phyloP scores from a whole-genome alignment of 2,113 vertebrate species.

The Euleptes europaea region DNA sequence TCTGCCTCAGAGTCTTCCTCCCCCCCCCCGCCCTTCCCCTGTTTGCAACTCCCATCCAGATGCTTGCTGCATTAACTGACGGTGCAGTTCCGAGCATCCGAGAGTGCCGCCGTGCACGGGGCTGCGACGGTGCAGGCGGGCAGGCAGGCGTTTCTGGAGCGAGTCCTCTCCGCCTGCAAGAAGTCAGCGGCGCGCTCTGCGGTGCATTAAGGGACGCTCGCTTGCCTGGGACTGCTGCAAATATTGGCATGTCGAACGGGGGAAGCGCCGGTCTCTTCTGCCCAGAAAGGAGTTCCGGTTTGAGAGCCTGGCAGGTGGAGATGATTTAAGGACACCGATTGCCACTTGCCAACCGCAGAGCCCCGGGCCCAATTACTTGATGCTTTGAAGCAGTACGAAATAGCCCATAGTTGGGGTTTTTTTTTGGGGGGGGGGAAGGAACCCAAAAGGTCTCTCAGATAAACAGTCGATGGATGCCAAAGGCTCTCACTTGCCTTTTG shows the following conservation, averaged over 20 bases:
- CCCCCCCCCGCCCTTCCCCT: slow-evolving; percentile 6
- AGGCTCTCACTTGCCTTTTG: slow-evolving; percentile 9
- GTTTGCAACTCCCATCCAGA: slow-evolving; percentile 10
- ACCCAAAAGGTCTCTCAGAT: background rate
- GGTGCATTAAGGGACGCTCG: background rate
- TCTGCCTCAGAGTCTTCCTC: slow-evolving; percentile 14
- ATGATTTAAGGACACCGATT: background rate
- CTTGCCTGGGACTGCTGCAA: slow-evolving; percentile 33
- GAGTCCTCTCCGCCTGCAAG: background rate
- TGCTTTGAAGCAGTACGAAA: background rate
- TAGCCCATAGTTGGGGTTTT: slow-evolving; percentile 13
- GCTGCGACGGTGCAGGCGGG: slow-evolving; percentile 19
- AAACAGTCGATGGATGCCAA: background rate
- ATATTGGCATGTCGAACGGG: background rate
- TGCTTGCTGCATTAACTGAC: slow-evolving; percentile 43
- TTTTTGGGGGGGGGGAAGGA: background rate
- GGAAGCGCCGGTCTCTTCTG: background rate
- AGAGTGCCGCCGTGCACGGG: background rate
- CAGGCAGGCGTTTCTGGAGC: background rate
- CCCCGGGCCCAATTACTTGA: background rate
- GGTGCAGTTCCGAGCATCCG: slow-evolving; percentile 2
- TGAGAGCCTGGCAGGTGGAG: background rate
- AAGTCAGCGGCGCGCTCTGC: slow-evolving; percentile 7
- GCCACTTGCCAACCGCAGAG: slow-evolving; percentile 14
- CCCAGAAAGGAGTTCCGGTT: background rate